Base-by-base conservation (phyloP, 1,140 invertebrate genomes). In the Hylyphantes graminicola region DNA sequence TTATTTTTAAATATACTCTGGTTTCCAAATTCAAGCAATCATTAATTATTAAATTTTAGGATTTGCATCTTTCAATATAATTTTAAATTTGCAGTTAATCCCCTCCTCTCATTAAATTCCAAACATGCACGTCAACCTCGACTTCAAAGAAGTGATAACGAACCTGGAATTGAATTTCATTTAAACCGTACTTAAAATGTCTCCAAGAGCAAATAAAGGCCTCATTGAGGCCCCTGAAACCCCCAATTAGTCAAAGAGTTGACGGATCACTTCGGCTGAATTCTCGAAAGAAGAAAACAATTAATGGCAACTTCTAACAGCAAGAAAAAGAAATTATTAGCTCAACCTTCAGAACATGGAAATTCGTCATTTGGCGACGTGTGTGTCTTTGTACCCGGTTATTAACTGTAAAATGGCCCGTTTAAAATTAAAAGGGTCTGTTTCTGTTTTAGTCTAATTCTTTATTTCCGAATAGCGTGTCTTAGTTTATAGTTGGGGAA, bases 381-480 rank as follows among this genome's bases (percentile, higher is more conserved):
- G 64, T n/a, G n/a, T 48, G 77, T 80, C 35, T 54, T 4, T 51
- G 50, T 57, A 70, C 51, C 15, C 17, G 12, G 77, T 80, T 70
- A 70, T 80, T 80, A 80, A 48, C 12, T 11, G 35, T 59, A 70
- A 80, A 65, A 19, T 48, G 70, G 59, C 61, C 54, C 53, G n/a
- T 15, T 70, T 70, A 70, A 80, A 13, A 70, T 80, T 57, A 80
- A 80, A 80, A 80, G 53, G 11, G 48, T 61, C 21, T 54, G 5
- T 5, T 70, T 80, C 13, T 64, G 17, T 67, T 35, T 67, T 61
- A 11, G 50, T 76, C 65, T 17, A 59, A 7, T 8, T 19, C 51
- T 35, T 70, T 64, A 80, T 80, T 80, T 51, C 50, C 70, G 57
- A 55, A 67, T 80, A 70, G 77, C 77, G 77, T 70, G 77, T n/a